Conservation (phyloP, 2,888 invertebrate species). For the Microctonus aethiopoides region DNA sequence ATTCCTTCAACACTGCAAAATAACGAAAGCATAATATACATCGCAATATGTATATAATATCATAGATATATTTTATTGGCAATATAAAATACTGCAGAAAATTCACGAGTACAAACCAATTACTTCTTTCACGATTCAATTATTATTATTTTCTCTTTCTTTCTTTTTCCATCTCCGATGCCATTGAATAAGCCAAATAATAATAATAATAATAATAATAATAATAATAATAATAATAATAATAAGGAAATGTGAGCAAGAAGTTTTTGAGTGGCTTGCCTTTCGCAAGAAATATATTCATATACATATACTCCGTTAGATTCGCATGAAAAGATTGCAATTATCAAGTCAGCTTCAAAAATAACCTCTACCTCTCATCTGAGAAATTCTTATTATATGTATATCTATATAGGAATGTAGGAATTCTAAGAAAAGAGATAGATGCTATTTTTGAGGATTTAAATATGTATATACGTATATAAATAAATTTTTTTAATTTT, state of each 20-base stretch:
- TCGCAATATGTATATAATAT: too few species aligned
- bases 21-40: neutral
- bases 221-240: neutral
- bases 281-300: neutral
- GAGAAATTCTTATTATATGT: too few species aligned
- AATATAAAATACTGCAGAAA: neutral
- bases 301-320: neutral
- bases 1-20: neutral
- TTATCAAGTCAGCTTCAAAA: constrained; percentile 15
- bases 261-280: constrained; percentile 4
- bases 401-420: too few species aligned
- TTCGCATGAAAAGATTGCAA: constrained; percentile 16
- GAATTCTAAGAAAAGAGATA: neutral
- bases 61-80: neutral
- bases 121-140: constrained; percentile 16
- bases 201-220: neutral
- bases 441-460: constrained; percentile 4
- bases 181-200: neutral
- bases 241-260: neutral
- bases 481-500: too few species aligned
- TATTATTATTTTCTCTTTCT: neutral
- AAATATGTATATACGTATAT: too few species aligned
- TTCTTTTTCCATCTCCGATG: neutral
- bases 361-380: neutral
- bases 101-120: constrained; percentile 10